These are phyloP conservation scores for Eucera pruinosa DNA, from an alignment of 2,888 invertebrate genomes.

Conservation along the genomic window DNA sequence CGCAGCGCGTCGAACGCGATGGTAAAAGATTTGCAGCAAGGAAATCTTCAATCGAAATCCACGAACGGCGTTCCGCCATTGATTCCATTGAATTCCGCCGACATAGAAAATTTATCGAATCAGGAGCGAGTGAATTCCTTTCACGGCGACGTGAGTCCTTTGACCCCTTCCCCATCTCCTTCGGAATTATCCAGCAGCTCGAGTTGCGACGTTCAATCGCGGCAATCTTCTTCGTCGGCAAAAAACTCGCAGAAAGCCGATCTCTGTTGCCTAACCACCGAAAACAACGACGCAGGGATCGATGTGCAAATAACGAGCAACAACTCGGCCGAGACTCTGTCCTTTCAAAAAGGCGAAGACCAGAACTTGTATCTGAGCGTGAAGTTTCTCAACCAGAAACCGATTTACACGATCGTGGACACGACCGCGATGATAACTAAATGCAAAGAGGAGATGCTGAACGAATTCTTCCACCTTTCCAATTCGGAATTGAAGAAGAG, in stretches of 20 bases:
- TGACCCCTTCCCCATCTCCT: conserved; percentile 63
- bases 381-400: conserved; percentile 25
- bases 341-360: conserved; percentile 49
- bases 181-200: conserved; percentile 65
- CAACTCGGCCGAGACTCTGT: conserved; percentile 42
- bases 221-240: conserved; percentile 18
- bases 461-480: conserved; percentile 57
- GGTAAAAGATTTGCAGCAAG: conserved; percentile 6
- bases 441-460: conserved; percentile 61
- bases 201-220: conserved; percentile 54
- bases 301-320: background rate
- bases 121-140: conserved; percentile 19
- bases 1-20: background rate
- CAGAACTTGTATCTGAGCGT: conserved; percentile 57
- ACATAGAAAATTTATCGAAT: conserved; percentile 27
- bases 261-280: background rate
- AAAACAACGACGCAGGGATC: background rate
- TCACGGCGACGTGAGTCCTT: conserved; percentile 42
- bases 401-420: conserved; percentile 28
- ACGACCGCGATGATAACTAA: conserved; percentile 48
- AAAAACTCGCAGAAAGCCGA: conserved; percentile 18
- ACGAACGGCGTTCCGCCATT: conserved; percentile 22
- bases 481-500: conserved; percentile 61
- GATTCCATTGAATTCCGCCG: conserved; percentile 20
- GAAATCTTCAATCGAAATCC: background rate